These are phyloP conservation scores for Pelecanus crispus DNA, from an alignment of 2,113 vertebrate species.

Conservation along the genomic window DNA sequence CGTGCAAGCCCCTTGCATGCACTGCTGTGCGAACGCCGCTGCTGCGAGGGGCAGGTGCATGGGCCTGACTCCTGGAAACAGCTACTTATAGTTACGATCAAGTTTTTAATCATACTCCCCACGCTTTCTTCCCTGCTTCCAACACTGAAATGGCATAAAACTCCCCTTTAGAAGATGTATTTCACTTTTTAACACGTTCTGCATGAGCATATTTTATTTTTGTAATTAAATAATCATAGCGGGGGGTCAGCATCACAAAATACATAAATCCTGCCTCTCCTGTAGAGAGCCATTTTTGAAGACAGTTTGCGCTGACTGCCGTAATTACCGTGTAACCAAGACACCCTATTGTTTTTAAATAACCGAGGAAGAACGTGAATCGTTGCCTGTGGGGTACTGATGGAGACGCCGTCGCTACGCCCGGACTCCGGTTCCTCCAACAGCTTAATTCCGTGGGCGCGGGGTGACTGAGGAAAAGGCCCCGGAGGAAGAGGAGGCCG, in stretches of 20 bases:
- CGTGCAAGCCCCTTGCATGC: accelerated
- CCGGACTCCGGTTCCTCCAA: background rate
- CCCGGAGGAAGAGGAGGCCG: too few relatives aligned
- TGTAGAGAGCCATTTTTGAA: background rate
- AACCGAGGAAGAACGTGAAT: background rate
- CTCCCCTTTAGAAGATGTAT: background rate
- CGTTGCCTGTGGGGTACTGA: background rate
- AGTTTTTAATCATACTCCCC: background rate
- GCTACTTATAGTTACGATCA: background rate
- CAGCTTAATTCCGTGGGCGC: accelerated
- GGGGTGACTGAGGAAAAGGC: background rate
- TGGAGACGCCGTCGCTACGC: background rate
- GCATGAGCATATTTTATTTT: background rate
- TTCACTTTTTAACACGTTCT: background rate
- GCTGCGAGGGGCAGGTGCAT: accelerated
- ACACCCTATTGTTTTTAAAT: background rate
- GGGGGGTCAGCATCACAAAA: background rate
- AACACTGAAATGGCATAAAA: background rate
- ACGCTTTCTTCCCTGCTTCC: background rate
- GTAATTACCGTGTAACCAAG: background rate
- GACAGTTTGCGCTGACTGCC: background rate
- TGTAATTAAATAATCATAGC: background rate
- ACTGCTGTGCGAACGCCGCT: background rate
- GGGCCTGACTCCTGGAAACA: background rate
- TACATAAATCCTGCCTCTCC: background rate